Base-by-base conservation (phyloP, 2,888 invertebrate genomes). In the Ceraclea dissimilis region DNA sequence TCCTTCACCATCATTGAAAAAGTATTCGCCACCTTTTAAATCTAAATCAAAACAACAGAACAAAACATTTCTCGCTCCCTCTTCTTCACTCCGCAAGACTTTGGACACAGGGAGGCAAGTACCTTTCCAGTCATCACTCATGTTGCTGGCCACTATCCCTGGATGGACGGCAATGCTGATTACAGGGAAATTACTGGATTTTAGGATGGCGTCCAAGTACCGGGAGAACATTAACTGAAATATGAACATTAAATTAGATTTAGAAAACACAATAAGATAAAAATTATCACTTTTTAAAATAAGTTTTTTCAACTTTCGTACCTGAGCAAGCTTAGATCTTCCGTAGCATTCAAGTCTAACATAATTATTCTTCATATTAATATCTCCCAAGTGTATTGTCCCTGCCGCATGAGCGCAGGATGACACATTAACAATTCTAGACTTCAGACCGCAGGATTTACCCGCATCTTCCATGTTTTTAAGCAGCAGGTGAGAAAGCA, bases 251-350 rank as follows among this genome's bases (percentile, higher is more conserved):
- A 11, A 31, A 6, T 6, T 31, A 31, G 6, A 8, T 8, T 6
- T 8, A 31, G 8, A 31, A 11, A 31, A 31, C 31, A 31, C 11
- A 8, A 31, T 11, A 11, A 8, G 31, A 31, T n/a, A n/a, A n/a
- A n/a, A n/a, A n/a, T n/a, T n/a, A n/a, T n/a, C n/a, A n/a, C n/a
- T n/a, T n/a, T n/a, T n/a, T n/a, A n/a, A n/a, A 39, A 39, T 16
- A 39, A 8, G 13, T 39, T 39, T 31, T 31, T 31, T 11, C 11
- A 31, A 8, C 11, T 31, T 8, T 6, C 39, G 4, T 61, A 88
- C 77, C 78, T 91, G 90, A 21, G 91, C 91, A 51, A 93, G 72
- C 77, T 93, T 94, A 19, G 93, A 90, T 69, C 90, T 89, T 20
- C 86, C 83, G 68, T 93, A 94, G 0, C 89, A 88, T 20, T 79